Base-by-base conservation (phyloP, 1,140 invertebrate genomes). In the Drosophila sucinea region DNA sequence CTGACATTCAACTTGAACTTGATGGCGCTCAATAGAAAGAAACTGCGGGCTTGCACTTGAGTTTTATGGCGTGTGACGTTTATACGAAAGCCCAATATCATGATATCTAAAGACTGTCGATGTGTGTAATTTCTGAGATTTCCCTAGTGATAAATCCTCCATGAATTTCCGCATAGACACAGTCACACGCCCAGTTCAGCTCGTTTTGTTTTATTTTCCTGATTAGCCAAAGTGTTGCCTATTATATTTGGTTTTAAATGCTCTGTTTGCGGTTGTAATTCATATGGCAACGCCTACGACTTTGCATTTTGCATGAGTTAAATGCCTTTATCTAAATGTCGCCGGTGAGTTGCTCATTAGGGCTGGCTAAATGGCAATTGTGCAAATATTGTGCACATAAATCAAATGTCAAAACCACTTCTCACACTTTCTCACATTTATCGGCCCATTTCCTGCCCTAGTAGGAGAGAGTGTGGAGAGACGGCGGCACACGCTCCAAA, bases 1-100 rank as follows among this genome's bases (percentile, higher is more conserved):
- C 51, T 81, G 79, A 73, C 86, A 86, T 90, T 90, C 86, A 90
- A 90, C 86, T 90, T 90, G 86, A 90, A 90, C 86, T 90, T 85
- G 86, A 66, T 69, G 62, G 23, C 47, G 58, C 58, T 67, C 66
- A 65, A 67, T 63, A 11, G 58, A 79, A 76, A 66, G 38, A 41
- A 61, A 33, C 68, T 67, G 66, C 33, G 55, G 67, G 41, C 41
- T 60, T 58, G 40, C 25, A 29, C 32, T 68, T 23, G 8, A 10
- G 40, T 47, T 17, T 51, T 54, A 25, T 25, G 54, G 64, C 33
- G 60, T 76, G 67, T 80, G 60, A 71, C 73, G 71, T 79, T 76
- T 61, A 27, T 61, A 47, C 33, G 47, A 27, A 10, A 1, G 17
- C 8, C 8, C 29, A 11, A 23, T 30, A 3, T 57, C 6, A 33